A percentile compares a stretch with the other conserved stretches of the same genome.
phyloP scores from a whole-genome alignment of 2,113 vertebrate species.

The Capreolus pygargus region DNA sequence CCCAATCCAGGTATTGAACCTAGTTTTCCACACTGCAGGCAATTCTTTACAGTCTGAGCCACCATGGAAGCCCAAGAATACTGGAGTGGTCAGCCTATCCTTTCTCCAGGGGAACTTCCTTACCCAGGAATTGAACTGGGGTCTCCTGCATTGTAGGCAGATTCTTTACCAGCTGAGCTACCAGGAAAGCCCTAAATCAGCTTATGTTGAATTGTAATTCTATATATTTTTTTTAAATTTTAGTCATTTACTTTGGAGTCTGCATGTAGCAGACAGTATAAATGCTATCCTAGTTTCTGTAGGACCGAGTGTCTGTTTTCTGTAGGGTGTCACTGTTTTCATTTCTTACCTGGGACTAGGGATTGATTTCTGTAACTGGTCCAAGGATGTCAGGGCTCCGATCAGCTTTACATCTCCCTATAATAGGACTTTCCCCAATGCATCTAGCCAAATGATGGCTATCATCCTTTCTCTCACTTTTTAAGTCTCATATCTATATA shows the following conservation, averaged over 20 bases:
- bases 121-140: background rate
- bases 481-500: background rate
- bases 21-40: background rate
- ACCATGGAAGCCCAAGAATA: background rate
- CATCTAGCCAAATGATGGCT: background rate
- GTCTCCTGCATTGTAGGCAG: background rate
- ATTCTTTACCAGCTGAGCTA: background rate
- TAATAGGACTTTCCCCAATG: background rate
- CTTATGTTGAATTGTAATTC: background rate
- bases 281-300: background rate
- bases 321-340: background rate
- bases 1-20: background rate
- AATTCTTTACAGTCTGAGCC: background rate
- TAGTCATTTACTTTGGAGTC: background rate
- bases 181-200: background rate
- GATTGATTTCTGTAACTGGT: background rate
- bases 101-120: background rate
- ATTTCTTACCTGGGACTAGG: background rate
- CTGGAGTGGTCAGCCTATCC: background rate
- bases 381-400: background rate
- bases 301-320: background rate
- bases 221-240: background rate
- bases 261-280: background rate
- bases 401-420: background rate
- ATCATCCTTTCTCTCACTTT: background rate